Evolutionary conservation across 1,140 invertebrate genomes (phyloP), one percentile per base, ranked within the genome.

Genomic region (Pseudomyrmex flavicornis): DNA sequence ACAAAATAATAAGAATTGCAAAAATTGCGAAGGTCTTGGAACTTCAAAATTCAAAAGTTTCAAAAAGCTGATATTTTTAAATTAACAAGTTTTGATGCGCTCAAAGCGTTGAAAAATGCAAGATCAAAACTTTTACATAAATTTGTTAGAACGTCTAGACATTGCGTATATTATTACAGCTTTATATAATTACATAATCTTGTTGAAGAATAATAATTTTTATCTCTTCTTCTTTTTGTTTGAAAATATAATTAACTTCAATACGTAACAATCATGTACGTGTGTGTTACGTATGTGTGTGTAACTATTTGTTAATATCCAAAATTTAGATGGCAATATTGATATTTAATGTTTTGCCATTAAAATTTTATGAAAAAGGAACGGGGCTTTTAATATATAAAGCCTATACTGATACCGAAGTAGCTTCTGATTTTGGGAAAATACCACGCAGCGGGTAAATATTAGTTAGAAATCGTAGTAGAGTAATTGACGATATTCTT

Each of bases 401-500:
- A 79, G 63, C 44, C 54, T 48, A 15, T 12, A 58, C 76, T 70
- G 63, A 7, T 35, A 12, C 44, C 22, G n/a, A 13, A 15, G 13
- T 54, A 9, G 44, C 50, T 79, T 69, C 50, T 54, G n/a, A 20
- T 83, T 82, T 59, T 82, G 26, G 58, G 56, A 77, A 88, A 75
- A 85, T 73, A 82, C 50, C 75, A 48, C n/a, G 8, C 35, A 46
- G 52, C 15, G 52, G n/a, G 61, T 58, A 88, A 88, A 88, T 44
- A 82, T 58, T 69, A 68, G 35, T 44, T 69, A 63, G 62, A 58
- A 76, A 75, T 83, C 61, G 13, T 77, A 87, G 17, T 56, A 17
- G 9, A 52, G 26, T 83, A 83, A 88, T 77, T 88, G 76, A 70
- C 83, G 72, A 58, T 54, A 35, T n/a, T 48, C 83, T 88, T 88